A percentile compares a stretch with the other conserved stretches of the same genome.
phyloP scores from a whole-genome alignment of 2,888 invertebrate genomes.

The Rutpela maculata region DNA sequence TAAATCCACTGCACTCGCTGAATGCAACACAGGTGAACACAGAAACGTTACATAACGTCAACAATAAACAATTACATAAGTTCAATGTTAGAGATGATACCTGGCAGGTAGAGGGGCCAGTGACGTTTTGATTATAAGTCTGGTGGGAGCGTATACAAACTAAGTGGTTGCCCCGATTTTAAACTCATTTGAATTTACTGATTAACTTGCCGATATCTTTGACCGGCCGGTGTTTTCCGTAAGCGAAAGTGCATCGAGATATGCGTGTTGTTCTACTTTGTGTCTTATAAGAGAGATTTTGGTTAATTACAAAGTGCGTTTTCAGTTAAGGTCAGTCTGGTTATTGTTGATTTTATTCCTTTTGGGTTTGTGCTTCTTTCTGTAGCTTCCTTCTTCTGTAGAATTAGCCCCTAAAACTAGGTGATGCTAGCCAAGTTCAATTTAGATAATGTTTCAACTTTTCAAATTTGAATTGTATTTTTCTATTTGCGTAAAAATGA shows the following conservation, averaged over 20 bases:
- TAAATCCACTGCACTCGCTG: neutral
- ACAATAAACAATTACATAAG: conserved; percentile 44
- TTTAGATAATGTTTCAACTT: no score
- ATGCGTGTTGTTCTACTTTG: conserved; percentile 49
- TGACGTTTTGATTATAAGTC: conserved; percentile 49
- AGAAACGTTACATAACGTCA: conserved; percentile 37
- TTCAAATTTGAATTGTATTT: no score
- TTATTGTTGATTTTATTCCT: conserved; percentile 11
- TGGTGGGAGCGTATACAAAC: conserved; percentile 57
- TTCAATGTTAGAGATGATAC: conserved; percentile 40
- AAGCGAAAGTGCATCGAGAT: conserved; percentile 53
- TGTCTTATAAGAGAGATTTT: conserved; percentile 18
- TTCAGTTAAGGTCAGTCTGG: conserved; percentile 30
- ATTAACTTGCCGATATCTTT: conserved; percentile 45
- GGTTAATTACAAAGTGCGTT: conserved; percentile 18
- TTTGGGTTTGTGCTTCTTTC: no score
- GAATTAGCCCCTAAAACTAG: no score
- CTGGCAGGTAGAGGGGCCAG: conserved; percentile 47
- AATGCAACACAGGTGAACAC: neutral
- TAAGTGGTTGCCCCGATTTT: conserved; percentile 51
- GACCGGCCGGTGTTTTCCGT: conserved; percentile 44
- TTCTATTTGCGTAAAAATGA: no score
- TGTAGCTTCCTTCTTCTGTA: no score
- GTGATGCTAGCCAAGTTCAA: no score
- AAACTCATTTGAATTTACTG: conserved; percentile 57